Conservation (phyloP, 2,113 vertebrate species). For the Campylomormyrus numenius region DNA sequence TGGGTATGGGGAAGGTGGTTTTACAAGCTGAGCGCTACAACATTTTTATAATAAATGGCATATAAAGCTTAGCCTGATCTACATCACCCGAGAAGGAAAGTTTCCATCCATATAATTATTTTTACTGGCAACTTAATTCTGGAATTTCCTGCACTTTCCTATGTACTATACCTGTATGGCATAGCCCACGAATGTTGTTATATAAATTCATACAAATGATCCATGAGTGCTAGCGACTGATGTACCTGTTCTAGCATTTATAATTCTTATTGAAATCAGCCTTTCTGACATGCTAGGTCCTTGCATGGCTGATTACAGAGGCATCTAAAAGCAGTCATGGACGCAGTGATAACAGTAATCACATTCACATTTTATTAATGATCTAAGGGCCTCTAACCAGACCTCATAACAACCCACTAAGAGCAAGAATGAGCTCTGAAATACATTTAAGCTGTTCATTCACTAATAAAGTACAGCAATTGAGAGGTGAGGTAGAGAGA, state of each 20-base stretch:
- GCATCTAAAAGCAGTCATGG: not conserved
- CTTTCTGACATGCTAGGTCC: not conserved
- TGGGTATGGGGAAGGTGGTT: not conserved
- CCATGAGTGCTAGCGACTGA: not conserved
- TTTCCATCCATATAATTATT: not conserved
- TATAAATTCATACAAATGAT: not conserved
- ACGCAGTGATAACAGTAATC: not conserved
- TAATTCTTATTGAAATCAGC: not conserved
- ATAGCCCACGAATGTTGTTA: not conserved
- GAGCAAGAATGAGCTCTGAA: not conserved
- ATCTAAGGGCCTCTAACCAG: not conserved
- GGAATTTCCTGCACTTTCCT: not conserved
- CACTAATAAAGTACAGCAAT: not conserved
- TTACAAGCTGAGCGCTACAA: not conserved
- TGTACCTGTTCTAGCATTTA: not conserved
- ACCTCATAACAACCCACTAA: not conserved
- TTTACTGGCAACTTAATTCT: not conserved
- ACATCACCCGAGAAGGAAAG: not conserved
- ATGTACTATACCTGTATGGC: not conserved
- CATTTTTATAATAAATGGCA: not conserved
- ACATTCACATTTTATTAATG: not conserved
- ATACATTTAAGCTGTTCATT: not conserved
- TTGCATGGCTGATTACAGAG: not conserved
- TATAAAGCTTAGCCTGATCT: not conserved
- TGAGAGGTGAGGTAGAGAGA: not conserved